A percentile compares a stretch with the other conserved stretches of the same genome.
Conservation (phyloP, 2,888 invertebrate species). For the Luffia ferchaultella region DNA sequence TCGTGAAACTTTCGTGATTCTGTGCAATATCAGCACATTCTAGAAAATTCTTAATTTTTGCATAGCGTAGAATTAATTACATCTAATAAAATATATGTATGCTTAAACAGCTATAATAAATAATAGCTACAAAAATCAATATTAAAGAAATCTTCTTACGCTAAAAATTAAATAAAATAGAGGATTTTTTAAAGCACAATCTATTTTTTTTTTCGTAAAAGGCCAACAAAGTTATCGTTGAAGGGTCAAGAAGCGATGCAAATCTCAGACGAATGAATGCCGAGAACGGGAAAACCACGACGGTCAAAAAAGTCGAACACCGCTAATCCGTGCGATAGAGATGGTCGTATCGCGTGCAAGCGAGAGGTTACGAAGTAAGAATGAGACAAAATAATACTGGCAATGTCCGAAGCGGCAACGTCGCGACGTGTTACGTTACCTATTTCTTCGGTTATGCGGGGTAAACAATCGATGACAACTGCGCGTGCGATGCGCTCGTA, state of each 20-base stretch:
- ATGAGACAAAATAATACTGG: slow-evolving; percentile 46
- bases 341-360: slow-evolving; percentile 27
- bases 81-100: too few species aligned
- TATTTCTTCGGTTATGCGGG: slow-evolving; percentile 24
- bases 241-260: background rate
- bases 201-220: too few species aligned
- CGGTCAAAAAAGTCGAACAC: slow-evolving; percentile 61
- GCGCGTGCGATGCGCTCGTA: slow-evolving; percentile 49
- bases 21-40: background rate
- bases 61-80: too few species aligned
- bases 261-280: background rate
- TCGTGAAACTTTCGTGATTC: slow-evolving; percentile 3
- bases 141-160: too few species aligned
- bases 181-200: too few species aligned
- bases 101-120: too few species aligned
- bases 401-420: slow-evolving; percentile 52
- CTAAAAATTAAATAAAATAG: too few species aligned
- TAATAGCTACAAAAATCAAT: too few species aligned
- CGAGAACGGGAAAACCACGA: slow-evolving; percentile 50
- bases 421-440: slow-evolving; percentile 46
- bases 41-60: too few species aligned
- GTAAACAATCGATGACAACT: slow-evolving; percentile 57
- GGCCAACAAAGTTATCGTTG: background rate
- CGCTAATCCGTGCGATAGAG: slow-evolving; percentile 47
- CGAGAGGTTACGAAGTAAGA: slow-evolving; percentile 42